Evolutionary conservation across 2,888 invertebrate species (phyloP), one percentile per base, ranked within the genome.

Genomic region (Pristionchus maxplancki): DNA sequence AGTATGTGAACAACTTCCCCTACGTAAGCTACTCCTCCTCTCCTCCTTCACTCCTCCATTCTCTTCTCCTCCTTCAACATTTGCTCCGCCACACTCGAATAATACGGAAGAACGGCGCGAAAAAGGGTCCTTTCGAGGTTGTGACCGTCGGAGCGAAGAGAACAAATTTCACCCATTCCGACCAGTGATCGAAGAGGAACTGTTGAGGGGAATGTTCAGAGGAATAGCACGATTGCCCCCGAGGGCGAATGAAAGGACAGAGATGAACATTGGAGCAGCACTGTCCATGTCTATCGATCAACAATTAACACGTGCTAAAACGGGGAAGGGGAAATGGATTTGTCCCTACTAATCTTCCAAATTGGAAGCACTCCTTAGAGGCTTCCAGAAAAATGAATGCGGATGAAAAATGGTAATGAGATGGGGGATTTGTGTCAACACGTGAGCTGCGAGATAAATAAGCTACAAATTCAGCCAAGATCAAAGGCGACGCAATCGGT

Each of bases 321-420:
- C 15, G 37, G 71, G 71, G 1, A 1, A 24, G 20, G 34, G 1
- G 17, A 37, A 71, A 71, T 71, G 5, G 71, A 71, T 40, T 37
- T 40, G 71, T 71, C 58, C 71, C 20, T 24, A 17, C 71, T 37
- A 37, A 71, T 71, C 71, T 40, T 71, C 71, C 71, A 37, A 67
- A 67, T 40, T 71, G 37, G 24, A 9, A 40, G 37, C 1, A 37
- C 37, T 40, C 9, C 31, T 4, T 3, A 71, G 71, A 71, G 71
- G 34, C 71, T 71, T 71, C 71, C 71, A 40, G 37, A 37, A 71
- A 71, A 71, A 71, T 28, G 31, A 37, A 71, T 71, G 24, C 34
- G 20, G 34, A 71, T 71, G 64, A 71, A 37, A 67, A 37, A 71
- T 71, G 71, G 20, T 37, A 71, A 71, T 37, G 37, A 37, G 64